Evolutionary conservation across 2,113 vertebrate genomes (phyloP).

Genomic region (Prietella phreatophila): DNA sequence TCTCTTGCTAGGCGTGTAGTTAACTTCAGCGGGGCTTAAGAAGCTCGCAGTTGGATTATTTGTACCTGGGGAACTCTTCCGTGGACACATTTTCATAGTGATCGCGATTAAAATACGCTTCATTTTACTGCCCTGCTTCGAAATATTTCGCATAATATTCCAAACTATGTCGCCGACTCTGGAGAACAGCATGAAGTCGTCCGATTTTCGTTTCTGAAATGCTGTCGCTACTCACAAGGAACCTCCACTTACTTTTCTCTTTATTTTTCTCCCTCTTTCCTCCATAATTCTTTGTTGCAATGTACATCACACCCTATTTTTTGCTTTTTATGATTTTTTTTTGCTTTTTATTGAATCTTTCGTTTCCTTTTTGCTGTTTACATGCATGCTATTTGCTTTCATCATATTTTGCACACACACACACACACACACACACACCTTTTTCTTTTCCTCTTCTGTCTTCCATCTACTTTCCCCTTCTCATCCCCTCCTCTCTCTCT

Average conservation of each 20-base stretch:
- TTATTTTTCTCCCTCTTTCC: conserved; percentile 38
- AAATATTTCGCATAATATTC: neutral
- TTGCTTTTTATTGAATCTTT: conserved; percentile 6
- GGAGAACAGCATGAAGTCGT: conserved; percentile 5
- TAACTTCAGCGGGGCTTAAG: neutral
- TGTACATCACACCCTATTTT: conserved; percentile 36
- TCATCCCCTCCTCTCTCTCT: conserved; percentile 16
- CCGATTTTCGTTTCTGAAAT: conserved; percentile 56
- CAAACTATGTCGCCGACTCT: neutral
- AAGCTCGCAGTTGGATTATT: neutral
- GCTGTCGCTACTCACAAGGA: conserved; percentile 65
- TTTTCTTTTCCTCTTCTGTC: conserved; percentile 38
- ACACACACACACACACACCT: neutral
- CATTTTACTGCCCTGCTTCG: neutral
- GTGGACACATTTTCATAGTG: neutral
- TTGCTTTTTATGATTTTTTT: neutral
- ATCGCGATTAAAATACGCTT: neutral
- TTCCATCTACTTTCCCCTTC: conserved; percentile 47
- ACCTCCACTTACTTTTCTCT: conserved; percentile 69
- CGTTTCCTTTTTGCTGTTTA: neutral
- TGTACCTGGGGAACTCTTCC: neutral
- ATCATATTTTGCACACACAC: conserved; percentile 19
- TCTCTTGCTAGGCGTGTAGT: too few relatives aligned
- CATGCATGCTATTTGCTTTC: conserved; percentile 7
- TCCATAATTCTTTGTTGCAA: conserved; percentile 46